Conservation (phyloP, 2,888 invertebrate genomes). For the Torymus aiolomorphi region DNA sequence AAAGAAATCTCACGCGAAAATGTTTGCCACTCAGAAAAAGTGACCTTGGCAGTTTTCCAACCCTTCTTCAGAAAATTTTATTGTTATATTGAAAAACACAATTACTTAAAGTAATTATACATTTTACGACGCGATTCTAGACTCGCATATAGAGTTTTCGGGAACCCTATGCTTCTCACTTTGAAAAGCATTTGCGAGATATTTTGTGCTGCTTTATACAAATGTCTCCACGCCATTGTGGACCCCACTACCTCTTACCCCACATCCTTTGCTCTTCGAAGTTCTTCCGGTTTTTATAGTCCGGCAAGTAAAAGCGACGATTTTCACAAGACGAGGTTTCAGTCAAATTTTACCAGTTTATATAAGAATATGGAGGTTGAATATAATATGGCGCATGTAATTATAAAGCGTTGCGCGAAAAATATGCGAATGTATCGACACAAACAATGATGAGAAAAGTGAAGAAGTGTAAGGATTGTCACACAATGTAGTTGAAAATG, state of each 20-base stretch:
- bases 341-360: background rate
- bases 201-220: background rate
- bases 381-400: too few species aligned
- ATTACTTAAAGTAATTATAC: background rate
- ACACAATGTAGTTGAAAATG: too few species aligned
- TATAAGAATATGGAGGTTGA: too few species aligned
- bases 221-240: background rate
- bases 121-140: background rate
- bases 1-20: background rate
- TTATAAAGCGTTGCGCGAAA: background rate
- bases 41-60: background rate
- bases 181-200: too few species aligned
- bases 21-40: conserved; percentile 3
- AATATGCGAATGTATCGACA: background rate
- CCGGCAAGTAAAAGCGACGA: background rate
- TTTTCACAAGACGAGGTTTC: conserved; percentile 2
- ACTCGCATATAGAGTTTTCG: background rate
- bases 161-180: too few species aligned
- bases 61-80: background rate
- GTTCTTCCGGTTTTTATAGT: conserved; percentile 5
- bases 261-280: conserved; percentile 8
- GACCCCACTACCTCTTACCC: conserved; percentile 2
- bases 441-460: background rate
- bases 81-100: background rate
- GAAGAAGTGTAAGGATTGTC: background rate